Percentiles rank a stretch among this genome's conserved stretches.
phyloP scores from a whole-genome alignment of 2,888 invertebrate species.

The Chymomyza fuscimana region DNA sequence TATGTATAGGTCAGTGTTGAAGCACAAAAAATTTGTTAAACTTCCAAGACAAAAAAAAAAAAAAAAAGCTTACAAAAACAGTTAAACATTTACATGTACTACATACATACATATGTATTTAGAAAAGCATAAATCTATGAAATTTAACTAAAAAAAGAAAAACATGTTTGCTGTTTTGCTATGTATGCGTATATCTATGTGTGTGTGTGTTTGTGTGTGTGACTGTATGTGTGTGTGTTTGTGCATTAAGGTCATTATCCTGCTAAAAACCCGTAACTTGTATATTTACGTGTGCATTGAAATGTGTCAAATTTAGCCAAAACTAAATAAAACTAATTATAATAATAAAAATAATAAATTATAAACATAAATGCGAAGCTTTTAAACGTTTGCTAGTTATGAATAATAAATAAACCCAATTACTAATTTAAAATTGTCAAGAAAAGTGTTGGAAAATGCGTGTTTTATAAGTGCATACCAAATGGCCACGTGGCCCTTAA shows the following conservation, averaged over 20 bases:
- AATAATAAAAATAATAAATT: conserved; percentile 13
- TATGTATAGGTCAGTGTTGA: background rate
- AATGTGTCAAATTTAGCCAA: background rate
- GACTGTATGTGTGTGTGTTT: conserved; percentile 3
- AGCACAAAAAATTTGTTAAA: background rate
- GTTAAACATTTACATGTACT: no score
- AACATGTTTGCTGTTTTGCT: background rate
- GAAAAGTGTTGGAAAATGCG: no score
- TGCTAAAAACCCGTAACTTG: background rate
- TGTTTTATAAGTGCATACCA: background rate
- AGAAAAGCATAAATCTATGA: background rate
- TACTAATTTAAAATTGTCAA: background rate
- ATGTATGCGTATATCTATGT: background rate
- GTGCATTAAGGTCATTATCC: conserved; percentile 6
- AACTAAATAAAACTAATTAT: conserved; percentile 8
- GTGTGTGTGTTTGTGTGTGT: conserved; percentile 10
- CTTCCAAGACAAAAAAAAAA: background rate
- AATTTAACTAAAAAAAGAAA: background rate
- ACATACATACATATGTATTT: no score
- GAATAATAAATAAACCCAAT: background rate
- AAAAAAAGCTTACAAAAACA: no score
- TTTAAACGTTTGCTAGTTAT: background rate
- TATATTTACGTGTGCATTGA: background rate
- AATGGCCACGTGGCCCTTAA: background rate
- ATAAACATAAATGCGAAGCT: background rate